Evolutionary conservation across 2,888 invertebrate genomes (phyloP), one percentile per base, ranked within the genome.

Genomic region (Petrophora chlorosata): DNA sequence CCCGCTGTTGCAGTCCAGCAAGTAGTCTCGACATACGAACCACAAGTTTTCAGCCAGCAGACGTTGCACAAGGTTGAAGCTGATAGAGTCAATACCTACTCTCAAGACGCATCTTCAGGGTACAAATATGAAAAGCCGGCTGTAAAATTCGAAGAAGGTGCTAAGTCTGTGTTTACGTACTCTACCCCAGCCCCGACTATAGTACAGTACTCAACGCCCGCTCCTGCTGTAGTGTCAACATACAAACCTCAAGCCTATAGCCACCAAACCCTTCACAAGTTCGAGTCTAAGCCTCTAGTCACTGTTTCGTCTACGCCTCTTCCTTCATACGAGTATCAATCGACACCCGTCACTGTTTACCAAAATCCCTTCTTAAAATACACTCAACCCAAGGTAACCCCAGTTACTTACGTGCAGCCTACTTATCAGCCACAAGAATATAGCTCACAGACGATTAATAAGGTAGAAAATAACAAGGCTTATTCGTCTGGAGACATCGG

Each of bases 331-430:
- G 64, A 71, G 19, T 84, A 86, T 42, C 81, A 85, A 52, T 75
- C 81, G 35, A 83, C 87, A 25, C 73, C 83, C 15, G 81, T 85
- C 1, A 75, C 86, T 9, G 52, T 79, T 9, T 86, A 89, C 48
- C 73, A 86, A 61, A 89, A 89, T 54, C 89, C 88, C 2, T 70
- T 88, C 9, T 46, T 84, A 4, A 71, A 83, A 58, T 87, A 82
- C 47, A 76, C 74, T 2, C 74, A 83, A 61, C 58, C 61, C 4
- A 75, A 80, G 39, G 68, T 72, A n/a, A 76, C 81, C 12, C 84
- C 88, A n/a, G 62, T 77, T 1, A 67, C 79, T 25, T 76, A 73
- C 12, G 64, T 68, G 0, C 53, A 73, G 22, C 71, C 79, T 40
- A 65, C 76, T 2, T 79, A 78, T 45, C 65, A 70, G 35, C 73